A percentile compares a stretch with the other conserved stretches of the same genome.
These are phyloP conservation scores for Cyclopterus lumpus DNA, from an alignment of 2,797 vertebrate genomes.

Conservation along the genomic window DNA sequence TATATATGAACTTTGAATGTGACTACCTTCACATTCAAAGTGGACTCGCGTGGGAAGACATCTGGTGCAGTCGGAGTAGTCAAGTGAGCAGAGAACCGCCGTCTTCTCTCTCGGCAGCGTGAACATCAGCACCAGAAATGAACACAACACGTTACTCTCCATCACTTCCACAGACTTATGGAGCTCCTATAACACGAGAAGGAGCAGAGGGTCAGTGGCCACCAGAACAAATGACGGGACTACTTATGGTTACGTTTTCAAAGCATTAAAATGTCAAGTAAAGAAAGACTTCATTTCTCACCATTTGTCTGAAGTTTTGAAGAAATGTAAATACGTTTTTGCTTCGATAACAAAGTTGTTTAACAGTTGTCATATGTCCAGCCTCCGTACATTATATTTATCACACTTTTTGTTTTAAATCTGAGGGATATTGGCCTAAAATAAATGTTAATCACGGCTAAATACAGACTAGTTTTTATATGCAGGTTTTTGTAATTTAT, in stretches of 20 bases:
- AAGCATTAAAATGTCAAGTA: background rate
- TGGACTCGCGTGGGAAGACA: constrained; percentile 84
- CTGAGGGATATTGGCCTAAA: too few species aligned
- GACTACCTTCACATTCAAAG: constrained; percentile 83
- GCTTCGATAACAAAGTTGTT: too few species aligned
- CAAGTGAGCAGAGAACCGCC: constrained; percentile 77
- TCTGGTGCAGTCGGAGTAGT: constrained; percentile 82
- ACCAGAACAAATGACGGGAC: background rate
- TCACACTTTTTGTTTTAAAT: too few species aligned
- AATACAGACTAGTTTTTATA: too few species aligned
- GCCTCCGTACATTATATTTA: too few species aligned
- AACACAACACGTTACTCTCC: constrained; percentile 87
- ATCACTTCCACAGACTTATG: constrained; percentile 81
- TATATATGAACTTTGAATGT: too few species aligned
- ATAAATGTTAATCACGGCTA: too few species aligned
- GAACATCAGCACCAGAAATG: constrained; percentile 84
- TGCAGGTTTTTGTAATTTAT: too few species aligned
- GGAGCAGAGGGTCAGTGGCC: background rate
- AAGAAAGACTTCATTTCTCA: background rate
- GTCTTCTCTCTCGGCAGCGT: constrained; percentile 20
- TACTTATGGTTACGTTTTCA: too few species aligned
- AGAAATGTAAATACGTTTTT: background rate
- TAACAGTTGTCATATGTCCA: too few species aligned
- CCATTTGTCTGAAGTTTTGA: background rate
- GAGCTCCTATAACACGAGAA: constrained; percentile 75